Conservation (phyloP, 1,140 invertebrate genomes). For the Drusus annulatus region DNA sequence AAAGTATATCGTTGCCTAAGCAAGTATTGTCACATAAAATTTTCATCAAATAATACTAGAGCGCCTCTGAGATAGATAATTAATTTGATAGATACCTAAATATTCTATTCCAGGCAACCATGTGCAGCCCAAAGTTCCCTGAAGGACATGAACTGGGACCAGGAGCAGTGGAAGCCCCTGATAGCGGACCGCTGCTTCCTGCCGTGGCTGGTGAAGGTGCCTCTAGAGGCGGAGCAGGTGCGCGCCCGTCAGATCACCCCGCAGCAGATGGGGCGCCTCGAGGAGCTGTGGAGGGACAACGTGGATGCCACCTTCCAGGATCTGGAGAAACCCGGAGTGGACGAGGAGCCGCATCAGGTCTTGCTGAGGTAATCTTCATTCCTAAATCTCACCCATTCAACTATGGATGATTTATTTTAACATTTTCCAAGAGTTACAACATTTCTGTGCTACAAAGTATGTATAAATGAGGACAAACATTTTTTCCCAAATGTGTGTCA, state of each 20-base stretch:
- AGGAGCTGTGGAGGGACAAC: conserved; percentile 99
- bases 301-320: conserved; percentile 98
- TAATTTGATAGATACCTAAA: too few species aligned
- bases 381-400: too few species aligned
- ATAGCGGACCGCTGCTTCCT: conserved; percentile 96
- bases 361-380: conserved; percentile 74
- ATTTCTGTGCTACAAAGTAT: too few species aligned
- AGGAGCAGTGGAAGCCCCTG: conserved; percentile 98
- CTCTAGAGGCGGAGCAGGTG: conserved; percentile 95
- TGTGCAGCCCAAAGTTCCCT: conserved; percentile 97
- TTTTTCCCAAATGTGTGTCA: too few species aligned
- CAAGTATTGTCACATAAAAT: too few species aligned
- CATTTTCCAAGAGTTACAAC: too few species aligned
- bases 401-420: too few species aligned
- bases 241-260: conserved; percentile 96
- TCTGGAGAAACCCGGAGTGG: conserved; percentile 96
- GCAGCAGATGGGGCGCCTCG: conserved; percentile 97
- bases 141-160: conserved; percentile 99
- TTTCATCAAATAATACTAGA: too few species aligned
- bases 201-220: conserved; percentile 97
- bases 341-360: conserved; percentile 97
- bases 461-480: too few species aligned
- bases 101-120: conserved; percentile 78
- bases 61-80: too few species aligned
- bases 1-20: too few species aligned